Evolutionary conservation across 2,888 invertebrate genomes (phyloP).

Genomic region (Chironomus riparius): DNA sequence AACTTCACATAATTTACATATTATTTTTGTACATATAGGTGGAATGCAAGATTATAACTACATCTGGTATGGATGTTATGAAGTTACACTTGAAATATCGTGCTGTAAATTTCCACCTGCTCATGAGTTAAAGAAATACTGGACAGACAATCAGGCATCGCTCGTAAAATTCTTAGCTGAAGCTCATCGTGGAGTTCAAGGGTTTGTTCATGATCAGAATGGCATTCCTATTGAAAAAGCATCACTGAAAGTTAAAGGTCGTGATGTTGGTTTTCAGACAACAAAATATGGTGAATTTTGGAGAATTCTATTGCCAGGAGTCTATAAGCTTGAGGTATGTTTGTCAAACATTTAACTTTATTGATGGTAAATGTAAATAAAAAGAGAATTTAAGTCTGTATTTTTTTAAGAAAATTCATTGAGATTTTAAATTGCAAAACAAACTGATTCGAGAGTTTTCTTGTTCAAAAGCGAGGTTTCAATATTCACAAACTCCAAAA

Average conservation of each 20-base stretch:
- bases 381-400: no score
- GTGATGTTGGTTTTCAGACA: slow-evolving; percentile 77
- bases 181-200: slow-evolving; percentile 81
- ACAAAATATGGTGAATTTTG: slow-evolving; percentile 92
- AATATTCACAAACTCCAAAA: no score
- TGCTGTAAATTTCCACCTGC: slow-evolving; percentile 90
- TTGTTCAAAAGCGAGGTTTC: no score
- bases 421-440: no score
- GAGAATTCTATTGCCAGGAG: slow-evolving; percentile 81
- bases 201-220: slow-evolving; percentile 70
- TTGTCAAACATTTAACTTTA: neutral
- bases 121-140: slow-evolving; percentile 68
- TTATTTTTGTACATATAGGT: slow-evolving; percentile 41
- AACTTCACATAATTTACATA: neutral
- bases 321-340: slow-evolving; percentile 69
- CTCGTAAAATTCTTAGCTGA: slow-evolving; percentile 75
- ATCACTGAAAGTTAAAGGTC: slow-evolving; percentile 64
- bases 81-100: slow-evolving; percentile 86
- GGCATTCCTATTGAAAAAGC: slow-evolving; percentile 73
- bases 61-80: slow-evolving; percentile 87
- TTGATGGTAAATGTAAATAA: no score
- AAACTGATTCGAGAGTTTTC: no score
- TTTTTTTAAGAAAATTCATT: no score
- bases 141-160: slow-evolving; percentile 82
- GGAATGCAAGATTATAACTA: slow-evolving; percentile 95